A percentile compares a stretch with the other conserved stretches of the same genome.
Conservation (phyloP, 2,113 vertebrate genomes). For the Blennius ocellaris region DNA sequence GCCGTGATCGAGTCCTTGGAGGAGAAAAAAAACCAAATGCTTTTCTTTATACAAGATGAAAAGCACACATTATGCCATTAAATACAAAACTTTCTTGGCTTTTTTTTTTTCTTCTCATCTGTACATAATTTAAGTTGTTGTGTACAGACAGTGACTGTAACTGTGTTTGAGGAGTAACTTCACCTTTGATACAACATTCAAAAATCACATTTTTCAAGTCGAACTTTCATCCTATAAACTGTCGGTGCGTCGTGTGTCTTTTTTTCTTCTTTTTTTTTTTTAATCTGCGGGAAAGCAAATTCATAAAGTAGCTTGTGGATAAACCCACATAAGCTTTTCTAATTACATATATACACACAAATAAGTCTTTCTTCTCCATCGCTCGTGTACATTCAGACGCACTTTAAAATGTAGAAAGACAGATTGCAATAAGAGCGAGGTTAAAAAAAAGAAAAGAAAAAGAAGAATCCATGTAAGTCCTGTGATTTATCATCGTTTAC, state of each 20-base stretch:
- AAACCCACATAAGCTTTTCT: not conserved
- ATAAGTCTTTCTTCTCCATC: slow-evolving; percentile 10
- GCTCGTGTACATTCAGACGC: slow-evolving; percentile 36
- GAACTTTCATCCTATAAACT: not conserved
- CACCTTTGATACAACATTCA: not conserved
- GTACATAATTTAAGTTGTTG: not conserved
- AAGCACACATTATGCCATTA: not conserved
- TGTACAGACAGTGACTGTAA: not conserved
- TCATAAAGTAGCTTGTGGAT: not conserved
- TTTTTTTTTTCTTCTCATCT: not conserved
- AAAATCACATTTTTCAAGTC: not conserved
- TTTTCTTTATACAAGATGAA: not conserved
- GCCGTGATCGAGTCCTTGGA: not conserved
- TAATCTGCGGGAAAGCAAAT: slow-evolving; percentile 9
- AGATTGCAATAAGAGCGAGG: not conserved
- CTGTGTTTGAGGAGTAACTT: not conserved
- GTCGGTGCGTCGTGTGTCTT: not conserved
- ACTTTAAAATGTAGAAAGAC: slow-evolving; percentile 6
- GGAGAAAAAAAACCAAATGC: not conserved
- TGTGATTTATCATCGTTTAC: slow-evolving; percentile 5
- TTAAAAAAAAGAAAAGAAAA: not conserved
- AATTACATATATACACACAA: slow-evolving; percentile 39
- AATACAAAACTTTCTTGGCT: slow-evolving; percentile 1
- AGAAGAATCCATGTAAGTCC: slow-evolving; percentile 11
- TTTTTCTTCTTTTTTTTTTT: not conserved